These are phyloP conservation scores for Vipera latastei DNA, from an alignment of 2,797 vertebrate species.

Conservation along the genomic window DNA sequence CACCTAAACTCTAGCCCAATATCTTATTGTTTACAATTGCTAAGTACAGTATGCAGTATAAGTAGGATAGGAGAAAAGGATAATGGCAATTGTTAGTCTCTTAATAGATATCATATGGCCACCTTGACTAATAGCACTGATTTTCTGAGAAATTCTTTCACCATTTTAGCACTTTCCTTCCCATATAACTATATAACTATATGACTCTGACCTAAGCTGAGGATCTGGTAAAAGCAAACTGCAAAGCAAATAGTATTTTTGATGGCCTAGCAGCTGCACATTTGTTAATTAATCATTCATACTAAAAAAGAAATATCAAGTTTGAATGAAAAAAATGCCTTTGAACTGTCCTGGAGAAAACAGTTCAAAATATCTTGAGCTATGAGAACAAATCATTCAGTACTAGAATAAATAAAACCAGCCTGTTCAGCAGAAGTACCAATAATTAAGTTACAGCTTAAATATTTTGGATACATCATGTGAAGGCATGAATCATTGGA, in stretches of 20 bases:
- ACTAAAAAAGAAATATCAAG: no score
- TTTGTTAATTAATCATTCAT: not conserved
- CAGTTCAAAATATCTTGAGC: not conserved
- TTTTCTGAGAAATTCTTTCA: not conserved
- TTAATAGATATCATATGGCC: not conserved
- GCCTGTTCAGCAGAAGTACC: not conserved
- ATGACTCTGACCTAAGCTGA: not conserved
- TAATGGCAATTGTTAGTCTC: not conserved
- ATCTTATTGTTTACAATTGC: not conserved
- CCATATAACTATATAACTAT: not conserved
- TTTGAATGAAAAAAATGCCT: not conserved
- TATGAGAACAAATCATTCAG: not conserved
- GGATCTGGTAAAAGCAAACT: not conserved
- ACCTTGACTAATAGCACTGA: not conserved
- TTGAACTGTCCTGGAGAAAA: not conserved
- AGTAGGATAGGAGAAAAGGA: no score
- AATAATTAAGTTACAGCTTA: not conserved
- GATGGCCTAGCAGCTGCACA: not conserved
- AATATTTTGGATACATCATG: not conserved
- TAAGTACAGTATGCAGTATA: no score
- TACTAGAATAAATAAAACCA: not conserved
- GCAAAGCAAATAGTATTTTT: not conserved
- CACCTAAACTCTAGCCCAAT: not conserved
- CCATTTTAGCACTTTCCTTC: not conserved
- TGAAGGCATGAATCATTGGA: not conserved